Evolutionary conservation across 2,797 vertebrate genomes (phyloP).

Genomic region (Intellagama lesueurii): DNA sequence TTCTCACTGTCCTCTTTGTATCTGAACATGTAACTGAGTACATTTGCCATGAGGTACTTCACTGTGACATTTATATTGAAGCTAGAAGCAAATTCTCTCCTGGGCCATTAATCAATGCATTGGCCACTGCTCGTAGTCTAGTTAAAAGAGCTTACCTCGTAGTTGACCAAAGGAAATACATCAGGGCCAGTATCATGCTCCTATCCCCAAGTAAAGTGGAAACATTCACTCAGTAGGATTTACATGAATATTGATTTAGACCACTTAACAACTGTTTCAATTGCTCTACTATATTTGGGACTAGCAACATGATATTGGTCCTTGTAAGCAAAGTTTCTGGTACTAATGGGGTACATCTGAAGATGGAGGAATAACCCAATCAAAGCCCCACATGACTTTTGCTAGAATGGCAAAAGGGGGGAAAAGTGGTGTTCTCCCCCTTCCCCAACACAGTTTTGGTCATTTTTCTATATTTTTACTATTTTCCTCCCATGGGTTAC

Average conservation of each 20-base stretch:
- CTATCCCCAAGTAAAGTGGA: too few species aligned
- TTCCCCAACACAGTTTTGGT: not conserved
- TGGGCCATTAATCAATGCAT: not conserved
- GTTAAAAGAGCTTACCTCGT: not conserved
- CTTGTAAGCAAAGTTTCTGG: not conserved
- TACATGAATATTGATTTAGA: too few species aligned
- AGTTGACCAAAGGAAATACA: not conserved
- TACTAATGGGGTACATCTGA: not conserved
- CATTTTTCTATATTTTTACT: not conserved
- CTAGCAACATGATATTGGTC: too few species aligned
- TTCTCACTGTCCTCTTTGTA: not conserved
- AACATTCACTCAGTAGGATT: too few species aligned
- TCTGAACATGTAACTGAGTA: not conserved
- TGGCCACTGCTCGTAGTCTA: not conserved
- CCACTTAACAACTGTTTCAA: too few species aligned
- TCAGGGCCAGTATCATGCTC: not conserved
- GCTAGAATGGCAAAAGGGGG: not conserved
- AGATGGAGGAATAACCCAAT: not conserved
- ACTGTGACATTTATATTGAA: not conserved
- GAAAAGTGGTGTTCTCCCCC: not conserved
- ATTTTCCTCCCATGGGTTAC: not conserved
- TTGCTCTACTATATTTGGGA: too few species aligned
- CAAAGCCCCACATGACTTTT: not conserved
- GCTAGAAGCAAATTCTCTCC: not conserved
- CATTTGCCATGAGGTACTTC: not conserved